phyloP scores from a whole-genome alignment of 2,888 invertebrate genomes.

The Mesorhabditis spiculigera region DNA sequence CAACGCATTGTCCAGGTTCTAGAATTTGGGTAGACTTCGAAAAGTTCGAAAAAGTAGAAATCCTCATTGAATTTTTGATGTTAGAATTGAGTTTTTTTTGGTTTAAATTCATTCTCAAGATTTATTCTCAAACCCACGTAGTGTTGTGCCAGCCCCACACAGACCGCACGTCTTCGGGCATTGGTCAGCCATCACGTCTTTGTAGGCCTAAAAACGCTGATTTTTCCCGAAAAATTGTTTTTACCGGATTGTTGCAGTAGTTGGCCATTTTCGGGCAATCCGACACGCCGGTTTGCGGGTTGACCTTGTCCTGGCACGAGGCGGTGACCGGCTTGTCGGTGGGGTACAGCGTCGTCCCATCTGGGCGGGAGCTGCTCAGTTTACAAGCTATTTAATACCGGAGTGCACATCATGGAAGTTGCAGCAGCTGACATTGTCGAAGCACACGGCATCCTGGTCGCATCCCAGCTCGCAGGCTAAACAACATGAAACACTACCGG shows the following conservation, averaged over 20 bases:
- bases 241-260: not conserved
- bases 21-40: too few species aligned
- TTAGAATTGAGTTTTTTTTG: too few species aligned
- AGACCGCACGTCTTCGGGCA: conserved; percentile 6
- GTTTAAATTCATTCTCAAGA: too few species aligned
- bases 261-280: not conserved
- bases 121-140: too few species aligned
- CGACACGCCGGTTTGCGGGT: conserved; percentile 2
- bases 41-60: too few species aligned
- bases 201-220: not conserved
- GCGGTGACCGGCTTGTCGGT: conserved; percentile 5
- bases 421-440: not conserved
- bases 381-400: not conserved
- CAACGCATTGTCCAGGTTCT: too few species aligned
- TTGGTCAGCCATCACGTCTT: not conserved
- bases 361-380: not conserved
- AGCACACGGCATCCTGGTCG: not conserved
- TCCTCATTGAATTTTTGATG: too few species aligned
- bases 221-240: not conserved
- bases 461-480: conserved; percentile 3
- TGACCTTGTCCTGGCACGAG: not conserved
- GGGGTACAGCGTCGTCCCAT: not conserved
- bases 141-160: not conserved
- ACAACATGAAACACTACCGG: not conserved
- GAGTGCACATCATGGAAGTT: not conserved